Evolutionary conservation across 2,113 vertebrate species (phyloP).

Genomic region (Pelusios castaneus): DNA sequence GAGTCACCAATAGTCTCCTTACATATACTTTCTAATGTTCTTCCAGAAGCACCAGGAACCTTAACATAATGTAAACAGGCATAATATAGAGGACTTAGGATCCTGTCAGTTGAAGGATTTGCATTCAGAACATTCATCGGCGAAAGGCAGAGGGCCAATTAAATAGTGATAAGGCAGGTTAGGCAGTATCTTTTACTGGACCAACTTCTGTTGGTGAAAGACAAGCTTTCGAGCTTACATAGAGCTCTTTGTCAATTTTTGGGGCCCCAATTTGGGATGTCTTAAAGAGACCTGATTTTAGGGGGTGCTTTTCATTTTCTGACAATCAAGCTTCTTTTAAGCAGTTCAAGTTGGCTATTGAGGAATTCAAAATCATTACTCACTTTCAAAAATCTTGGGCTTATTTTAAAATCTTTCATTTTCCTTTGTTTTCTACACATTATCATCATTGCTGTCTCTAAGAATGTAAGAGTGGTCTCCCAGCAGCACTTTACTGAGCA

Average conservation of each 20-base stretch:
- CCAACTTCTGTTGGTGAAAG: neutral
- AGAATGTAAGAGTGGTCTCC: neutral
- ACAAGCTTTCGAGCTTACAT: neutral
- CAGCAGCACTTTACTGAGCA: neutral
- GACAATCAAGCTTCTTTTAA: neutral
- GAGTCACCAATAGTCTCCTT: neutral
- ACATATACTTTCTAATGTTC: neutral
- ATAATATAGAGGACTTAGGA: neutral
- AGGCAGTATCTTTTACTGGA: neutral
- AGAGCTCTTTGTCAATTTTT: neutral
- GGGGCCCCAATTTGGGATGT: neutral
- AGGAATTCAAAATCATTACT: neutral
- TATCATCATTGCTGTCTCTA: neutral
- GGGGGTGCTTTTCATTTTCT: accelerated
- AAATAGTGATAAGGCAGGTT: neutral
- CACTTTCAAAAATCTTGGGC: neutral
- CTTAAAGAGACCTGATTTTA: neutral
- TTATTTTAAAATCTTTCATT: neutral
- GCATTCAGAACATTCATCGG: neutral
- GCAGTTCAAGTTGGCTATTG: neutral
- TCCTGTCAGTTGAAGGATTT: neutral
- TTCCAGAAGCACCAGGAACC: neutral
- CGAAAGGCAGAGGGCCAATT: neutral
- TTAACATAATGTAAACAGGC: neutral
- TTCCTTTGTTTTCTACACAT: neutral